These are phyloP conservation scores for Pelvicachromis taeniatus DNA, from an alignment of 2,113 vertebrate genomes.

Conservation along the genomic window DNA sequence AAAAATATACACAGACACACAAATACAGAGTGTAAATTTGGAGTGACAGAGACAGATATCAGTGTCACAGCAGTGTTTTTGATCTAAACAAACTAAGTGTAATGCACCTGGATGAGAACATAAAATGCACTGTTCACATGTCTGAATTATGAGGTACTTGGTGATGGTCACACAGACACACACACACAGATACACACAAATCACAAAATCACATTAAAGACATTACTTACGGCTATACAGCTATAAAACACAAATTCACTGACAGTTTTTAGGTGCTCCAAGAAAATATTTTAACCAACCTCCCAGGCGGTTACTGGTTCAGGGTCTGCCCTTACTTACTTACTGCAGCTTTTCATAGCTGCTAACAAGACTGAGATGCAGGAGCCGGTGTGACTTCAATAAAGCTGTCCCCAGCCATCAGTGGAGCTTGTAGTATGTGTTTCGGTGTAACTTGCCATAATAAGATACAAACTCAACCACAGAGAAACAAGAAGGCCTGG, in stretches of 20 bases:
- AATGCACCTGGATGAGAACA: too few species aligned
- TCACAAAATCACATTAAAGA: background rate
- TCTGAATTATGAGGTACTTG: too few species aligned
- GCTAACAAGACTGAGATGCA: background rate
- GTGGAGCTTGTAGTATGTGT: background rate
- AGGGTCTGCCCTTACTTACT: background rate
- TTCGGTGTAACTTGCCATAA: background rate
- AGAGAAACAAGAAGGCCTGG: background rate
- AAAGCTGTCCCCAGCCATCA: background rate
- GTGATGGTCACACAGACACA: background rate
- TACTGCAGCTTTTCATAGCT: background rate
- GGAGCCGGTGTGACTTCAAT: background rate
- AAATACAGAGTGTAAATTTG: too few species aligned
- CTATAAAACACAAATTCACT: background rate
- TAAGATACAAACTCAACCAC: background rate
- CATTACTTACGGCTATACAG: background rate
- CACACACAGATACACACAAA: background rate
- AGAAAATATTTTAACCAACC: background rate
- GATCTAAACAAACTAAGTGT: too few species aligned
- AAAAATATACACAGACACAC: too few species aligned
- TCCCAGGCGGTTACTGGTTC: background rate
- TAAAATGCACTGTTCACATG: too few species aligned
- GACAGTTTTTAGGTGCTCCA: background rate
- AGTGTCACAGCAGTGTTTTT: too few species aligned
- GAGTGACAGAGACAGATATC: too few species aligned